phyloP scores from a whole-genome alignment of 2,113 vertebrate genomes.

The Prunella himalayana region DNA sequence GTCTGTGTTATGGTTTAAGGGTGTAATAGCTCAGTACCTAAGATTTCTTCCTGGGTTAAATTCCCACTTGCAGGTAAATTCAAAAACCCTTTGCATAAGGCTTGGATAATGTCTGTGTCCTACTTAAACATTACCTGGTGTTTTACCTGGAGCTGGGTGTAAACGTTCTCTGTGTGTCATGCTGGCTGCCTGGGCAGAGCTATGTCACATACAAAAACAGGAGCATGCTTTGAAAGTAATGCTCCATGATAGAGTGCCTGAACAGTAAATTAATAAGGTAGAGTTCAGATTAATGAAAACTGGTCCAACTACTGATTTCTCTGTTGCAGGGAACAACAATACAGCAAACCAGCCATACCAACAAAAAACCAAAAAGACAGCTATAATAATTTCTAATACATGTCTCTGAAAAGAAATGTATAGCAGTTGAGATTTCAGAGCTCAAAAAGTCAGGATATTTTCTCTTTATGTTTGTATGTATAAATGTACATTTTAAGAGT shows the following conservation, averaged over 20 bases:
- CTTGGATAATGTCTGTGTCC: neutral
- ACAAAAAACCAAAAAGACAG: neutral
- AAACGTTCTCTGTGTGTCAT: fast-evolving
- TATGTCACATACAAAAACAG: neutral
- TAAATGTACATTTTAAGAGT: neutral
- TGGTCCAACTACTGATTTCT: neutral
- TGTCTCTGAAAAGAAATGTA: neutral
- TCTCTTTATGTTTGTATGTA: neutral
- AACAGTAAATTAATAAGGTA: neutral
- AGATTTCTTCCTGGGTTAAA: neutral
- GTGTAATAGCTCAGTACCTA: neutral
- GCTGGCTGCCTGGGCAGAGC: neutral
- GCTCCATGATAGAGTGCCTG: neutral
- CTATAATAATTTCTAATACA: neutral
- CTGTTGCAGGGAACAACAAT: neutral
- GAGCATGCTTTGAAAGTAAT: neutral
- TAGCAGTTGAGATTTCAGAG: neutral
- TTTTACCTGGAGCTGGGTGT: neutral
- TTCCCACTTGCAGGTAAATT: neutral
- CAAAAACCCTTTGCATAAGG: neutral
- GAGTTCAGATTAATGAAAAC: neutral
- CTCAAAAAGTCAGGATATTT: neutral
- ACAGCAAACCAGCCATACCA: neutral
- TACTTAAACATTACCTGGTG: neutral
- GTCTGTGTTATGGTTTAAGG: neutral